A percentile compares a stretch with the other conserved stretches of the same genome.
phyloP scores from a whole-genome alignment of 1,140 invertebrate species.

The Ceratosolen solmsi region DNA sequence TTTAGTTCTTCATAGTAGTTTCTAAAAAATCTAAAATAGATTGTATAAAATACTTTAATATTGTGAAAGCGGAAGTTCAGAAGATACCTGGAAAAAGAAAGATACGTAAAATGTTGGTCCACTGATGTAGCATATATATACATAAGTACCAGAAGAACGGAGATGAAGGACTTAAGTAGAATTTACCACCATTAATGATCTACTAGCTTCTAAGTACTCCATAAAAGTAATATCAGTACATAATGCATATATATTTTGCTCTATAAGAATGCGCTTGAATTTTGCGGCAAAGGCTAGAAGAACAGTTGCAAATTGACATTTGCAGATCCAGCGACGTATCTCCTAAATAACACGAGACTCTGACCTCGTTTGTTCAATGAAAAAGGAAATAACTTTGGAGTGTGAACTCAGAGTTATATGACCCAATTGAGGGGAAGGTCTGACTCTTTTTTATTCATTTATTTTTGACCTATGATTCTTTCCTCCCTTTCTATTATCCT shows the following conservation, averaged over 20 bases:
- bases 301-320: slow-evolving; percentile 1
- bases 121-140: no score
- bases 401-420: background rate
- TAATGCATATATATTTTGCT: background rate
- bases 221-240: slow-evolving; percentile 11
- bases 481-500: background rate
- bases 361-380: background rate
- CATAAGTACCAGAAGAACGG: no score
- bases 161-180: background rate
- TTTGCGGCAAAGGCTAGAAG: background rate
- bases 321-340: background rate
- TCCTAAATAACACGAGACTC: background rate
- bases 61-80: background rate
- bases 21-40: no score
- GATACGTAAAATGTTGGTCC: background rate
- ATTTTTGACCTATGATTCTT: background rate
- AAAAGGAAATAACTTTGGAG: background rate
- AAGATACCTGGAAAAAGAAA: background rate
- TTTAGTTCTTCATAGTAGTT: no score
- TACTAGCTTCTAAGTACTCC: slow-evolving; percentile 14
- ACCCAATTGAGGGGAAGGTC: background rate
- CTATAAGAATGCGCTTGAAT: background rate
- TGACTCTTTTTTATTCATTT: background rate
- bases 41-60: background rate
- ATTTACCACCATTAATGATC: slow-evolving; percentile 8